phyloP scores from a whole-genome alignment of 2,888 invertebrate species.

The Pollenia amentaria region DNA sequence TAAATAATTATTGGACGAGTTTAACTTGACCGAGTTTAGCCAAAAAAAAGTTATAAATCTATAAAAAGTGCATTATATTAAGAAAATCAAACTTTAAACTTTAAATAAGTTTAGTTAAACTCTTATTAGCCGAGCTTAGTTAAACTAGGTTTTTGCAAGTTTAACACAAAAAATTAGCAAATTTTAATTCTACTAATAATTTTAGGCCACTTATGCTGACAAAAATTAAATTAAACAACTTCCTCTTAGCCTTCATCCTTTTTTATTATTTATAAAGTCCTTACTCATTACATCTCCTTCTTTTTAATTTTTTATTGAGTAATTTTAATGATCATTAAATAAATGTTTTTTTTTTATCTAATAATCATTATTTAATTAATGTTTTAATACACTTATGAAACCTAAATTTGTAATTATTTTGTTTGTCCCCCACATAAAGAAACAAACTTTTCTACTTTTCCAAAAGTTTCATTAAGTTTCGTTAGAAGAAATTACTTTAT shows the following conservation, averaged over 20 bases:
- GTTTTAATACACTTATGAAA: constrained; percentile 67
- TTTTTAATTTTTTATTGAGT: neutral
- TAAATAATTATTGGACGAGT: no score
- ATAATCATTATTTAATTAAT: constrained; percentile 68
- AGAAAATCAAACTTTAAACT: no score
- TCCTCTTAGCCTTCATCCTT: neutral
- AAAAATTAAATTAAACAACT: no score
- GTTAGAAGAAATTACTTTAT: constrained; percentile 46
- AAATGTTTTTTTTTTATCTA: constrained; percentile 53
- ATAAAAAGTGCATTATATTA: no score
- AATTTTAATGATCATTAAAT: constrained; percentile 44
- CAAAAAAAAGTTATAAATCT: no score
- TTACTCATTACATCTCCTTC: neutral
- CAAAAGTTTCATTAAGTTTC: constrained; percentile 55
- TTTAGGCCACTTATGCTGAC: no score
- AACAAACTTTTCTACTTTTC: constrained; percentile 47
- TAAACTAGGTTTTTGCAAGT: neutral
- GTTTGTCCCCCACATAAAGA: constrained; percentile 18
- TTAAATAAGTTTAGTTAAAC: constrained; percentile 5
- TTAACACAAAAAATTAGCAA: neutral
- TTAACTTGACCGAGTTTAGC: no score
- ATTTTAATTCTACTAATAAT: no score
- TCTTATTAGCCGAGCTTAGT: neutral
- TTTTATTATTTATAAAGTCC: neutral
- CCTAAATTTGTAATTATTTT: constrained; percentile 63